A percentile compares a stretch with the other conserved stretches of the same genome.
phyloP scores from a whole-genome alignment of 2,113 vertebrate species.

The Benitochromis conjunctus region DNA sequence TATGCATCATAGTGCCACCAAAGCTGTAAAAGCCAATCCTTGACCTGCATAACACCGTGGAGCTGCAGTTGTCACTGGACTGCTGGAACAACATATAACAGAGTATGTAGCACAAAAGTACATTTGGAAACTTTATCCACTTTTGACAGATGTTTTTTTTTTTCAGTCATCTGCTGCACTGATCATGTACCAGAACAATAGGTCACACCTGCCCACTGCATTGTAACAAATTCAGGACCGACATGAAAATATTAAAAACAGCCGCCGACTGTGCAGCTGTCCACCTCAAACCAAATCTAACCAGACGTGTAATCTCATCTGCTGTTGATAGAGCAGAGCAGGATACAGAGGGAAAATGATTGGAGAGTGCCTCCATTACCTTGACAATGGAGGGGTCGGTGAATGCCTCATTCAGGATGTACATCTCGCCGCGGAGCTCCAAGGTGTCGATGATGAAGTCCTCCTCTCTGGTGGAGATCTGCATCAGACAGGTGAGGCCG shows the following conservation, averaged over 20 bases:
- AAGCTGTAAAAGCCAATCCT: neutral
- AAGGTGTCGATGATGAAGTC: slow-evolving; percentile 92
- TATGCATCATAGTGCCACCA: neutral
- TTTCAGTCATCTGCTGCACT: neutral
- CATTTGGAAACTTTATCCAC: neutral
- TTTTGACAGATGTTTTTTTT: neutral
- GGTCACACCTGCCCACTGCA: fast-evolving
- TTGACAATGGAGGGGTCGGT: slow-evolving; percentile 89
- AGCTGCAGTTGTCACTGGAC: neutral
- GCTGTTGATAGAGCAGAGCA: neutral
- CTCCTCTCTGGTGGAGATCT: slow-evolving; percentile 90
- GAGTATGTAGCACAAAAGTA: neutral
- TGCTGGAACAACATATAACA: neutral
- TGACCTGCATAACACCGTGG: neutral
- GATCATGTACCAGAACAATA: neutral
- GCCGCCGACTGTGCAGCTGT: neutral
- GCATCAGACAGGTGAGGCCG: slow-evolving; percentile 92
- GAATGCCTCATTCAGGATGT: slow-evolving; percentile 91
- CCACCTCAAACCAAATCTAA: neutral
- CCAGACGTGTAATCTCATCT: neutral
- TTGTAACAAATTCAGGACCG: neutral
- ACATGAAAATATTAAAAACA: neutral
- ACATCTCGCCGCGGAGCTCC: slow-evolving; percentile 87
- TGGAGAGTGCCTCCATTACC: slow-evolving; percentile 65
- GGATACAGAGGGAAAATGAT: neutral